These are phyloP conservation scores for Halcyon chelicuti DNA, from an alignment of 2,797 vertebrate genomes.

Conservation along the genomic window DNA sequence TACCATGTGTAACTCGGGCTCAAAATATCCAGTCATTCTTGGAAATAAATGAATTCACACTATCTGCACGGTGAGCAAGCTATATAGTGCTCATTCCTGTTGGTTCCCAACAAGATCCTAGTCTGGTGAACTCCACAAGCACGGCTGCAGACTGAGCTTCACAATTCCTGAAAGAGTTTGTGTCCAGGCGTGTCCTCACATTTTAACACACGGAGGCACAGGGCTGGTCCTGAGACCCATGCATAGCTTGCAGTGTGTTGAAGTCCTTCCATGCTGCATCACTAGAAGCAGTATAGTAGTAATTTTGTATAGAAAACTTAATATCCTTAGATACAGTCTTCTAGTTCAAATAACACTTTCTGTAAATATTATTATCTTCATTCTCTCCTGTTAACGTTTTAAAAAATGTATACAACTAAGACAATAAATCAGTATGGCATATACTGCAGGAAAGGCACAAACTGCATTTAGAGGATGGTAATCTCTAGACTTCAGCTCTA, in stretches of 20 bases:
- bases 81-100: not conserved
- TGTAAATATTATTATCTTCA: not conserved
- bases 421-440: not conserved
- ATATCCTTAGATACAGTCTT: not conserved
- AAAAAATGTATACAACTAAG: not conserved
- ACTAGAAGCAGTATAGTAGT: not conserved
- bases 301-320: not conserved
- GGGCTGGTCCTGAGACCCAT: not conserved
- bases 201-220: accelerated
- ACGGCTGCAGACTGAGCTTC: not conserved
- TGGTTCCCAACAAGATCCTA: not conserved
- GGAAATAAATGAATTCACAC: not conserved
- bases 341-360: not conserved
- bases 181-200: accelerated
- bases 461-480: not conserved
- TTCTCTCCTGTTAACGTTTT: not conserved
- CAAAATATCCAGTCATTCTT: not conserved
- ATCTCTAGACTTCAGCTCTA: not conserved
- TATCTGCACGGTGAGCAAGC: not conserved
- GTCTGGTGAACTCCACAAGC: not conserved
- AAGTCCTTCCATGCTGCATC: not conserved
- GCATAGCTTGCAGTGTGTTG: not conserved
- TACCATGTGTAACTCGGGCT: not conserved
- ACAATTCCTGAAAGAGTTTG: not conserved
- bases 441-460: not conserved